phyloP scores from a whole-genome alignment of 2,888 invertebrate species.

The Seira musarum region DNA sequence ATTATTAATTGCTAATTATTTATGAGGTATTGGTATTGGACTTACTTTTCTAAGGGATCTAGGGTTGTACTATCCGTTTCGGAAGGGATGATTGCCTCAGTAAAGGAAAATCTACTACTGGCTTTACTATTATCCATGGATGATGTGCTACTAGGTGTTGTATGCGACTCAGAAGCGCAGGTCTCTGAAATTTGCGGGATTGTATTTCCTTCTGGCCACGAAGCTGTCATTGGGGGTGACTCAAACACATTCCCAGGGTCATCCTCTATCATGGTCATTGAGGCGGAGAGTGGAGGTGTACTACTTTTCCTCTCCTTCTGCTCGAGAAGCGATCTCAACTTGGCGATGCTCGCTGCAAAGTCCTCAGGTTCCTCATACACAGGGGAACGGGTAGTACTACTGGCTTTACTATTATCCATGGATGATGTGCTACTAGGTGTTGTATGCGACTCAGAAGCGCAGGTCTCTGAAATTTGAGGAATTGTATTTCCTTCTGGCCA shows the following conservation, averaged over 20 bases:
- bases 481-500: no score
- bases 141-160: conserved; percentile 50
- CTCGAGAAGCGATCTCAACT: conserved; percentile 74
- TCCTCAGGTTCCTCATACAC: conserved; percentile 83
- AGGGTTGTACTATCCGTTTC: conserved; percentile 56
- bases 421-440: conserved; percentile 52
- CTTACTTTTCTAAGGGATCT: conserved; percentile 45
- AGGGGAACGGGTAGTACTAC: conserved; percentile 73
- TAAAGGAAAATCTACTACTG: conserved; percentile 53
- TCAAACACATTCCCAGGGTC: conserved; percentile 49
- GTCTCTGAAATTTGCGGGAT: conserved; percentile 53
- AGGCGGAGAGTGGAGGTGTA: conserved; percentile 30
- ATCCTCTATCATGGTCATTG: no score
- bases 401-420: conserved; percentile 52
- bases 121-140: conserved; percentile 55
- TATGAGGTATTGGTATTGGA: neutral
- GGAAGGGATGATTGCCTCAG: conserved; percentile 42
- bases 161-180: conserved; percentile 40
- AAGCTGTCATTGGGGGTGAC: conserved; percentile 6
- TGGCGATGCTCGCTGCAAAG: conserved; percentile 79
- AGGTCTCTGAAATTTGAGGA: conserved; percentile 51
- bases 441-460: conserved; percentile 41
- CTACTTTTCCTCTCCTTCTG: conserved; percentile 72
- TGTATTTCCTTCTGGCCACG: neutral
- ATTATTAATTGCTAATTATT: no score